These are phyloP conservation scores for Archocentrus centrarchus DNA, from an alignment of 2,113 vertebrate genomes.

Conservation along the genomic window DNA sequence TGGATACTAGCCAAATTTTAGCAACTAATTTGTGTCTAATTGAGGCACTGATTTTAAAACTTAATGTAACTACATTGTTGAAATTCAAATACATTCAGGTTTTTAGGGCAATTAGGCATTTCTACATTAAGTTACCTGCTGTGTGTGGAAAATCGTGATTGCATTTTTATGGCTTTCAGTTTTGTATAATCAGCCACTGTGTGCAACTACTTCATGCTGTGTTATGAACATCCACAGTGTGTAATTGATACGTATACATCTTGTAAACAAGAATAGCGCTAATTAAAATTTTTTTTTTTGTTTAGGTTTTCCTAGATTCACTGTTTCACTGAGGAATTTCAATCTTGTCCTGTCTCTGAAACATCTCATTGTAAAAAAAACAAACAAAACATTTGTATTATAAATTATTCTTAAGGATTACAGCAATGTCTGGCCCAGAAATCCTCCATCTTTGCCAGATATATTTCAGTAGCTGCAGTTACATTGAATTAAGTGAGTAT, in stretches of 20 bases:
- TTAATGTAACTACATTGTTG: neutral
- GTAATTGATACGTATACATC: constrained; percentile 15
- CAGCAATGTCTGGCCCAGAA: constrained; percentile 33
- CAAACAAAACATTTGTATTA: neutral
- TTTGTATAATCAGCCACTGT: constrained; percentile 2
- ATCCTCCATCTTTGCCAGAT: constrained; percentile 13
- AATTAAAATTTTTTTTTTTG: neutral
- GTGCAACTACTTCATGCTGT: neutral
- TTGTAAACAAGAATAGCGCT: constrained; percentile 41
- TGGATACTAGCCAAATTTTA: neutral
- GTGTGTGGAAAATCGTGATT: neutral
- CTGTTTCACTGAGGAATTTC: neutral
- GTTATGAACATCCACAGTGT: neutral
- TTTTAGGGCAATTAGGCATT: neutral
- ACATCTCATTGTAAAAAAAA: neutral
- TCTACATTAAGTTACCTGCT: neutral
- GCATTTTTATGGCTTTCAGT: neutral
- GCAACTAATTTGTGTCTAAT: neutral
- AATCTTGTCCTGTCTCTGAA: neutral
- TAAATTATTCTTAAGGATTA: constrained; percentile 17
- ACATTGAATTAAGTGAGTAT: constrained; percentile 37
- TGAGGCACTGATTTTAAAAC: neutral
- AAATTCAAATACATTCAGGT: neutral
- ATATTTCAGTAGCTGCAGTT: constrained; percentile 41
- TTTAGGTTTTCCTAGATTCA: neutral